Evolutionary conservation across 2,113 vertebrate species (phyloP), one percentile per base, ranked within the genome.

Genomic region (Atrichornis clamosus): DNA sequence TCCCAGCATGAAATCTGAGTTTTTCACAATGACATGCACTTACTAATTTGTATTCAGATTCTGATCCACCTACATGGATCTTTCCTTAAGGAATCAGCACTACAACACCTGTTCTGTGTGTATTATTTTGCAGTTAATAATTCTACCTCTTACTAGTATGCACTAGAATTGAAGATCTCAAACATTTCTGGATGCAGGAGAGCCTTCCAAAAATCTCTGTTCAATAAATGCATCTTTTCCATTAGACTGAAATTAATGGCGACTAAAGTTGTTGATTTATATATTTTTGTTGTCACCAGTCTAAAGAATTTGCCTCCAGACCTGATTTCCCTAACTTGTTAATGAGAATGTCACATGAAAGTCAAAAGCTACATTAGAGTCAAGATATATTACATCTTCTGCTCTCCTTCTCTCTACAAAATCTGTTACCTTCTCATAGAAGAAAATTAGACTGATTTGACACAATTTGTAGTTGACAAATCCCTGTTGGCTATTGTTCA

Each of bases 371-470:
- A 8, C 26, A 47, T 74, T 80, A 80, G 4, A 85, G 59, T 84
- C 55, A 86, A 88, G 39, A 41, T 69, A 9, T 49, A 92, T 88
- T 83, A 77, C 26, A 46, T 73, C 23, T 91, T 46, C 10, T 73
- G 28, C 13, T 88, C 86, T 70, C 42, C 28, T 83, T 88, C 59
- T 84, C 72, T 70, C 37, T 75, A 50, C 12, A 67, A 74, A 75
- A 55, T 47, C 56, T 69, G n/a, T 65, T 93, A 58, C 41, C 8
- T 52, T 92, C 58, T 88, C 49, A 39, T 14, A 69, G 58, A 95
- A 80, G 50, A 86, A 93, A 94, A 94, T 86, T 74, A 86, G 67
- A 86, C 77, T 90, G 62, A 92, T 88, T 86, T 80, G 67, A 69
- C 37, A 65, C 11, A 86, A 62, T 90, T 74, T 88, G 62, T 59